Conservation (phyloP, 2,113 vertebrate genomes). For the Eulemur macaco region DNA sequence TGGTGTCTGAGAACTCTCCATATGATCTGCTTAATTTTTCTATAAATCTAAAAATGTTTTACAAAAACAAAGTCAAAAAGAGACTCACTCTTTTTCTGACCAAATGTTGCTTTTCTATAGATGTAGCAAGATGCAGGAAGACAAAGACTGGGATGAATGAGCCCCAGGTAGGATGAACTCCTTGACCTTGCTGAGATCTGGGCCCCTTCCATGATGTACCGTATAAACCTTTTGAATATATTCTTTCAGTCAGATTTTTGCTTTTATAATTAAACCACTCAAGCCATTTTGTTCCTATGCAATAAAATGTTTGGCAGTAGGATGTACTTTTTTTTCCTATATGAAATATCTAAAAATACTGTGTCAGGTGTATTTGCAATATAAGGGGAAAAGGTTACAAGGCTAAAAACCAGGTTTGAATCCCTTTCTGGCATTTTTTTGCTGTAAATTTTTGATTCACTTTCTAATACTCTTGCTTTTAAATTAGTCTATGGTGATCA, state of each 20-base stretch:
- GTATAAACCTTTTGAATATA: background rate
- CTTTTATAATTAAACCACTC: background rate
- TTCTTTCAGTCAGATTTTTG: background rate
- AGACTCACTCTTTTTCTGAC: background rate
- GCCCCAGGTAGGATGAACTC: background rate
- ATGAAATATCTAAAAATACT: background rate
- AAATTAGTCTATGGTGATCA: background rate
- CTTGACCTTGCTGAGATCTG: background rate
- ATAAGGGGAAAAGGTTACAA: background rate
- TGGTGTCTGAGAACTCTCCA: background rate
- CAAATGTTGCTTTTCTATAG: background rate
- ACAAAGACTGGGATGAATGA: background rate
- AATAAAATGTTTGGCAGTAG: background rate
- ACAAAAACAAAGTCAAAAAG: background rate
- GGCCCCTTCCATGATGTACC: background rate
- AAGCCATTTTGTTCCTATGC: background rate
- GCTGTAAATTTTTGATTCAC: background rate
- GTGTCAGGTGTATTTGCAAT: background rate
- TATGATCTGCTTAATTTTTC: background rate
- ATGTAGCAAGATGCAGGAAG: background rate
- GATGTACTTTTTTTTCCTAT: background rate
- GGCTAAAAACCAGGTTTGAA: background rate
- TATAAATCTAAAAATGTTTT: background rate
- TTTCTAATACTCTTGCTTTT: background rate
- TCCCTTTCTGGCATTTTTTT: background rate